A percentile compares a stretch with the other conserved stretches of the same genome.
phyloP scores from a whole-genome alignment of 1,140 invertebrate species.

The Drosophila nikananu region DNA sequence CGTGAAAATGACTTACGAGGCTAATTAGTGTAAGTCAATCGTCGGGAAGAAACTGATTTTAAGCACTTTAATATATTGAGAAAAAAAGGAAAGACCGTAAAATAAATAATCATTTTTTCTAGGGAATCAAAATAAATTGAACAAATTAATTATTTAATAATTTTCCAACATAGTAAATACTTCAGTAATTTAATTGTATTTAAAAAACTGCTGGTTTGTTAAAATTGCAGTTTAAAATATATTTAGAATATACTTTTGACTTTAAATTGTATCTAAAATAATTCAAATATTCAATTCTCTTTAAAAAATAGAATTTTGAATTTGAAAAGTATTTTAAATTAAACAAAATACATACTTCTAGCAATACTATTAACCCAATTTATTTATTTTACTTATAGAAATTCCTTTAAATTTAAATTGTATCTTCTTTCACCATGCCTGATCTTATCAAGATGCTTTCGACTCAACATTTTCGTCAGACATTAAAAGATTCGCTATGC shows the following conservation, averaged over 20 bases:
- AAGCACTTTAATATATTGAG: neutral
- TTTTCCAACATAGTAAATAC: no score
- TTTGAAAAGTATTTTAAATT: neutral
- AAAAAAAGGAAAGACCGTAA: neutral
- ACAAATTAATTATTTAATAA: no score
- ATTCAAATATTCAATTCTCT: neutral
- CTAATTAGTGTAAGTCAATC: constrained; percentile 43
- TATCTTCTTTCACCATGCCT: no score
- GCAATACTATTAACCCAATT: neutral
- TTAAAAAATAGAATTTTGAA: no score
- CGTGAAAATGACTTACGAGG: constrained; percentile 44
- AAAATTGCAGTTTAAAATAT: no score
- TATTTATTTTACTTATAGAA: no score
- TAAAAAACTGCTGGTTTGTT: no score
- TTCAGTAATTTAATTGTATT: no score
- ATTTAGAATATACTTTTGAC: neutral
- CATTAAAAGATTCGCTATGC: constrained; percentile 29
- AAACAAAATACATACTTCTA: neutral
- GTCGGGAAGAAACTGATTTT: constrained; percentile 29
- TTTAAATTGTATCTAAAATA: neutral
- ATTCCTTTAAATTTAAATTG: neutral
- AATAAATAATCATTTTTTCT: neutral
- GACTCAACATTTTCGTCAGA: neutral
- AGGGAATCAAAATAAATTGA: neutral
- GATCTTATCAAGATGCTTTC: constrained; percentile 10